Percentiles rank a stretch among this genome's conserved stretches.
These are phyloP conservation scores for Pseudotriccus pelzelni DNA, from an alignment of 2,797 vertebrate species.

Conservation along the genomic window DNA sequence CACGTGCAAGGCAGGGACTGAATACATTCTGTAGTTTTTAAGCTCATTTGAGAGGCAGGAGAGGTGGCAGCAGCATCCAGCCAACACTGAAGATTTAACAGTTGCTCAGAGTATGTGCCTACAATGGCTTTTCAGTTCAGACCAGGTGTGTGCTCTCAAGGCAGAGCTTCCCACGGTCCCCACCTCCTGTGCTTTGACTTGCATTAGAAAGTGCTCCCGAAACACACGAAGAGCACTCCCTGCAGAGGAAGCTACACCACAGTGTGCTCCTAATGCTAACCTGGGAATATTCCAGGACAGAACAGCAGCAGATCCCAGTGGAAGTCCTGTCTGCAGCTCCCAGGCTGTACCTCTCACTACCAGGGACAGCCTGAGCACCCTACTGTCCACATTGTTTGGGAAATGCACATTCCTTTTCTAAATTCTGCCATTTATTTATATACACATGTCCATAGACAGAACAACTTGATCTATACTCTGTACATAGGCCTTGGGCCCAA, in stretches of 20 bases:
- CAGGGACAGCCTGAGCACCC: background rate
- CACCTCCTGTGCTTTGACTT: background rate
- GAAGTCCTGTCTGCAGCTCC: background rate
- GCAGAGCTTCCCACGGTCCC: background rate
- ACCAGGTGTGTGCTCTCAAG: background rate
- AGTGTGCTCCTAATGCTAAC: background rate
- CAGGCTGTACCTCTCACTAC: background rate
- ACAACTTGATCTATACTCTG: background rate
- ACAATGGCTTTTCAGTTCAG: background rate
- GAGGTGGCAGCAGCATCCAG: background rate
- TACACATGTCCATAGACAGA: background rate
- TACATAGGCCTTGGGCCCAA: background rate
- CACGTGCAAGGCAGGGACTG: background rate
- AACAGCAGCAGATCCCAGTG: background rate
- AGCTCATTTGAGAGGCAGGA: background rate
- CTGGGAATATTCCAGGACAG: background rate
- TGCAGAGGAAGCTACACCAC: background rate
- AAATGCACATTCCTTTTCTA: background rate
- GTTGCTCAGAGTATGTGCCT: background rate
- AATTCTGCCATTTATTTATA: background rate
- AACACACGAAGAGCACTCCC: background rate
- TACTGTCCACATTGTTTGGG: fast-evolving
- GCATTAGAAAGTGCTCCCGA: background rate
- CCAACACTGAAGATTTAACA: background rate
- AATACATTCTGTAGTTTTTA: background rate